Percentiles rank a stretch among this genome's conserved stretches.
Evolutionary conservation across 2,113 vertebrate species (phyloP).

Genomic region (Charadrius vociferus): DNA sequence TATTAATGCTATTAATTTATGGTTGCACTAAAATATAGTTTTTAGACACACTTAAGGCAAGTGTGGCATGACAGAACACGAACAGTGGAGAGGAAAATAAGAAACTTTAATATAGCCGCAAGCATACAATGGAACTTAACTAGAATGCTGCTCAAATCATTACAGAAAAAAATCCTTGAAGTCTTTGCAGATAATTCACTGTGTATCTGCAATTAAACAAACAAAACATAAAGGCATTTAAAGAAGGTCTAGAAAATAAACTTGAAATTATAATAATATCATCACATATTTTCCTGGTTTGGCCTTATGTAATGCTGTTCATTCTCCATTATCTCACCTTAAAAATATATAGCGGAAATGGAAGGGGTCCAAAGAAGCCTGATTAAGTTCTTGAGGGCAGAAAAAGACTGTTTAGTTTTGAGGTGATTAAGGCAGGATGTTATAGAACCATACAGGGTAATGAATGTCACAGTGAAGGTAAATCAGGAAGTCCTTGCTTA

Average conservation of each 20-base stretch:
- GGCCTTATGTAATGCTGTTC: accelerated
- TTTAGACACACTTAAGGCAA: background rate
- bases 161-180: background rate
- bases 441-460: background rate
- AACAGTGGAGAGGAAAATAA: background rate
- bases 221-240: background rate
- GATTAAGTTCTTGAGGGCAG: background rate
- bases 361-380: background rate
- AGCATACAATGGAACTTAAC: background rate
- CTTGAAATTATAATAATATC: background rate
- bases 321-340: background rate
- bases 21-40: background rate
- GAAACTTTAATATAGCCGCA: background rate
- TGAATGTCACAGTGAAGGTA: background rate
- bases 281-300: background rate
- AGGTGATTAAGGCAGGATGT: background rate
- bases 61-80: background rate
- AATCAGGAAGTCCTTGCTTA: background rate
- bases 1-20: background rate
- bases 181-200: background rate
- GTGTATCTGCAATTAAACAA: background rate
- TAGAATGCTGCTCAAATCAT: background rate
- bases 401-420: background rate
- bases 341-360: background rate
- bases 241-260: background rate